phyloP scores from a whole-genome alignment of 2,113 vertebrate species.

The Mustelus asterias region DNA sequence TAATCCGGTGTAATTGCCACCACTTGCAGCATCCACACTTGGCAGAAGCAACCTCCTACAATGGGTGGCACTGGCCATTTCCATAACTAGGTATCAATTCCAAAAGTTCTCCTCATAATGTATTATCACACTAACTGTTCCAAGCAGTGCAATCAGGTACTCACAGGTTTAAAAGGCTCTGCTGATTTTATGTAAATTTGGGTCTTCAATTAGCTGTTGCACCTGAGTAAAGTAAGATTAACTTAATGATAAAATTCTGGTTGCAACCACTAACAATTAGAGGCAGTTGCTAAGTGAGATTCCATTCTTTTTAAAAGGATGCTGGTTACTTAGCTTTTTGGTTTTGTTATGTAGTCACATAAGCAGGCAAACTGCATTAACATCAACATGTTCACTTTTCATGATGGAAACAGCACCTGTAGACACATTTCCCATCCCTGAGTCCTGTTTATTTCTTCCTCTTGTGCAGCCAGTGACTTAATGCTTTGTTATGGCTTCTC shows the following conservation, averaged over 20 bases:
- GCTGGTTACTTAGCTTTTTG: neutral
- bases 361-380: neutral
- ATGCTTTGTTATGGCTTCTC: neutral
- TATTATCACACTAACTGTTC: neutral
- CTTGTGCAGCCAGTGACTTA: neutral
- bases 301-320: neutral
- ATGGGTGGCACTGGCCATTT: neutral
- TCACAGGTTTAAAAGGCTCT: neutral
- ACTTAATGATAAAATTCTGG: neutral
- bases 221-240: neutral
- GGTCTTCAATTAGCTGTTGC: neutral
- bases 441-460: neutral
- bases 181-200: neutral
- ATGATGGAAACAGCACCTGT: neutral
- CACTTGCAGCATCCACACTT: neutral
- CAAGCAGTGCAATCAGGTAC: neutral
- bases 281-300: neutral
- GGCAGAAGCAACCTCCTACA: neutral
- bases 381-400: neutral
- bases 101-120: neutral
- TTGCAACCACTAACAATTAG: neutral
- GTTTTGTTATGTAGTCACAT: neutral
- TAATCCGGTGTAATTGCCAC: neutral
- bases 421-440: neutral
- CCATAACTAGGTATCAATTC: neutral